Percentiles rank a stretch among this genome's conserved stretches.
Conservation (phyloP, 2,888 invertebrate species). For the Anodontia alba region DNA sequence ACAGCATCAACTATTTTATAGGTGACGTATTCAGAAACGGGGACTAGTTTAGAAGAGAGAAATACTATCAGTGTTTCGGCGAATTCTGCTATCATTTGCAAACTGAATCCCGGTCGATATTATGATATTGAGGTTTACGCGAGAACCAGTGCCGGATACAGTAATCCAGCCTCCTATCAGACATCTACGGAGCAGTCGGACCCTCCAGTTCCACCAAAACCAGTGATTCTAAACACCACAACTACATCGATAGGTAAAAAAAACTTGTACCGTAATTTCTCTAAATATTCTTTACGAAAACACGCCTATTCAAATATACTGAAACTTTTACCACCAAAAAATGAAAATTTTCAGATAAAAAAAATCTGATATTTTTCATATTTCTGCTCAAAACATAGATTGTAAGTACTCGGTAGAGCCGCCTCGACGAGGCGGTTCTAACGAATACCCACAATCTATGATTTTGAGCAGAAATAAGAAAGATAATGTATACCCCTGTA, state of each 20-base stretch:
- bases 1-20: constrained; percentile 34
- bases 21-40: constrained; percentile 46
- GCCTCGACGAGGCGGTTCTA: no score
- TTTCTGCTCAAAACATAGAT: no score
- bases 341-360: no score
- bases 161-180: constrained; percentile 86
- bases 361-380: no score
- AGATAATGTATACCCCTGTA: no score
- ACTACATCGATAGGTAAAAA: constrained; percentile 87
- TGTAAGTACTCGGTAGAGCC: no score
- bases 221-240: constrained; percentile 88
- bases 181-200: constrained; percentile 90
- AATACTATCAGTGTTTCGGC: not conserved
- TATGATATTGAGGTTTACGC: constrained; percentile 92
- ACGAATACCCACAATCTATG: no score
- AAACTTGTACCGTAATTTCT: no score
- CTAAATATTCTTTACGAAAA: no score
- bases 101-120: constrained; percentile 90
- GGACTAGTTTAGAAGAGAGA: not conserved
- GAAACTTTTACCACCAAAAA: no score
- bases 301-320: no score
- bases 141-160: constrained; percentile 86
- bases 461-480: no score
- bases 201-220: constrained; percentile 89
- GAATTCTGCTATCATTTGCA: constrained; percentile 73